Conservation (phyloP, 2,113 vertebrate genomes). For the Dicentrarchus labrax region DNA sequence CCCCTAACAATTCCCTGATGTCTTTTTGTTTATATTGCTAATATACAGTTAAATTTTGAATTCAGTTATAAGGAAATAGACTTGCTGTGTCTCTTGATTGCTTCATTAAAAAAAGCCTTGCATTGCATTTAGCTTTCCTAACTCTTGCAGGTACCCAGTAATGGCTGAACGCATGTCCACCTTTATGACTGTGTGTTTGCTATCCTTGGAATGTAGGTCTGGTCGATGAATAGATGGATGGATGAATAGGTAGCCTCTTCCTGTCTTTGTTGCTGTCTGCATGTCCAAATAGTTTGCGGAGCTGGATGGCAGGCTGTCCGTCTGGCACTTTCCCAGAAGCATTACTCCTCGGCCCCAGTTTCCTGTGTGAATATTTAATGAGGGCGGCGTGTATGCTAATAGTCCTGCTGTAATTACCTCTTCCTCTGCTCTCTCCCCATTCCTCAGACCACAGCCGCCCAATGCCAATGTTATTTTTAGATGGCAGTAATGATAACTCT, state of each 20-base stretch:
- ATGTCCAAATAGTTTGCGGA: constrained; percentile 55
- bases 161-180: constrained; percentile 6
- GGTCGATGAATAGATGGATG: constrained; percentile 2
- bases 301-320: constrained; percentile 50
- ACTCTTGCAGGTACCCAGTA: constrained; percentile 1
- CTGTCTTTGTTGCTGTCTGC: constrained; percentile 36
- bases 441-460: constrained; percentile 69
- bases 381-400: constrained; percentile 77
- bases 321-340: constrained; percentile 69
- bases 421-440: constrained; percentile 71
- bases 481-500: constrained; percentile 80
- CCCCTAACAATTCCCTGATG: constrained; percentile 58
- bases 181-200: constrained; percentile 8
- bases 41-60: constrained; percentile 46
- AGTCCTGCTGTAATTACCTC: constrained; percentile 80
- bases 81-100: constrained; percentile 24
- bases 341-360: constrained; percentile 69
- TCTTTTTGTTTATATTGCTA: constrained; percentile 62
- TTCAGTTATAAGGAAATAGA: constrained; percentile 29
- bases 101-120: constrained; percentile 22
- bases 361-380: constrained; percentile 86
- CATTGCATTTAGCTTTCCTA: neutral
- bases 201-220: constrained; percentile 1
- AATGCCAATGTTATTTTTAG: constrained; percentile 85
- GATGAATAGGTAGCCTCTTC: constrained; percentile 33